Base-by-base conservation (phyloP, 2,113 vertebrate species). In the Etheostoma spectabile region DNA sequence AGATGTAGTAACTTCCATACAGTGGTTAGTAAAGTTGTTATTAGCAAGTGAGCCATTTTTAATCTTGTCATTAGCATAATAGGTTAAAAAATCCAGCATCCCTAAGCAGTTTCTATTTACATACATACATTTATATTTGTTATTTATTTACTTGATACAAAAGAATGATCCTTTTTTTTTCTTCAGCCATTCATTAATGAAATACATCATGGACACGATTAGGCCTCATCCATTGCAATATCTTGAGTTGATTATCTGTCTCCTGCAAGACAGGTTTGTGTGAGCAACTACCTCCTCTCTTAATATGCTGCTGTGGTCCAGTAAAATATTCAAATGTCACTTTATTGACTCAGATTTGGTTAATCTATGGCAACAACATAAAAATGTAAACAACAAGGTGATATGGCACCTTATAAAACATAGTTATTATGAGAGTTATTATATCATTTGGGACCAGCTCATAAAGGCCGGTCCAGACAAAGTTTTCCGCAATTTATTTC, bases 321-420 rank as follows among this genome's bases (percentile, higher is more conserved):
- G 1, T 52, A 3, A 16, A 11, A 13, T 8, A n/a, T 30, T 14
- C 35, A 33, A 62, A 61, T 60, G 12, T 42, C 11, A 12, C 56
- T 15, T 45, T 11, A 46, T 0, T 57, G n/a, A 53, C 66, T 61
- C 45, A 45, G 14, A 60, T 3, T 30, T 69, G 22, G 19, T n/a
- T 65, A 6, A 52, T 46, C 2, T 69, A 62, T 16, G 57, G 38
- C 63, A 21, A 30, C 8, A 65, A 71, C 19, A 69, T 46, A 2
- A 56, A 60, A 49, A 64, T 33, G 1, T 45, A 10, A 38, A 71
- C 48, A 62, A 19, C 22, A 2, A 59, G 55, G 10, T 78, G 55
- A 68, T 33, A 64, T 81, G 16, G 30, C 38, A 56, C 6, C n/a
- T 56, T 33, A 66, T 63, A 33, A 79, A 76, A 73, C n/a, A 66